Evolutionary conservation across 2,888 invertebrate species (phyloP), one percentile per base, ranked within the genome.

Genomic region (Baccha elongata): DNA sequence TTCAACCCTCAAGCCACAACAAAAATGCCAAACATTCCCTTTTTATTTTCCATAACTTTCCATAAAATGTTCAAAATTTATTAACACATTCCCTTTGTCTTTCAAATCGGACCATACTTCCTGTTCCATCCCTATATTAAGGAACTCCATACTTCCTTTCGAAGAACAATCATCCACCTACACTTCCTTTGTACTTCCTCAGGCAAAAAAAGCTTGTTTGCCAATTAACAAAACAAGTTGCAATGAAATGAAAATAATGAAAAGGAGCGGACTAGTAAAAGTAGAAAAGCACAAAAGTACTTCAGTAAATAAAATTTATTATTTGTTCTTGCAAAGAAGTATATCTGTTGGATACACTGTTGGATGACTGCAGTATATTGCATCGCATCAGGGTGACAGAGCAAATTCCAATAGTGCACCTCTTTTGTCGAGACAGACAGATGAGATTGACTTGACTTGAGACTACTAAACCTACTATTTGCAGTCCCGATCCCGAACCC

Each of bases 251-350:
- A 42, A 42, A 32, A 21, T 26, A 21, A 44, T 52, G 44, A 58
- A 58, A 17, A 40, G 23, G 42, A 60, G 44, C 29, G 60, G 42
- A 44, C 44, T 40, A 21, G 7, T 10, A 58, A 42, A 19, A 35
- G 11, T 0, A 53, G 8, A 68, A 79, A 79, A 67, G 65, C 42
- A 72, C 65, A 72, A 65, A 72, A 78, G 72, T 72, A 72, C 72
- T 67, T 50, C 8, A 73, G 68, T 73, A 79, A 79, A 79, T 79
- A 79, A 62, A 79, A 73, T 71, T 79, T 72, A 79, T 68, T 74
- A 67, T 69, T 64, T 64, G 74, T 74, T 55, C 50, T 55, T 48
- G 48, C 50, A 52, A 72, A 73, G 26, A 53, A 13, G 68, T 23
- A 35, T 62, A 74, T 69, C 74, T 73, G 62, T 35, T 50, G 67